phyloP scores from a whole-genome alignment of 2,113 vertebrate genomes.

The Bos indicus region DNA sequence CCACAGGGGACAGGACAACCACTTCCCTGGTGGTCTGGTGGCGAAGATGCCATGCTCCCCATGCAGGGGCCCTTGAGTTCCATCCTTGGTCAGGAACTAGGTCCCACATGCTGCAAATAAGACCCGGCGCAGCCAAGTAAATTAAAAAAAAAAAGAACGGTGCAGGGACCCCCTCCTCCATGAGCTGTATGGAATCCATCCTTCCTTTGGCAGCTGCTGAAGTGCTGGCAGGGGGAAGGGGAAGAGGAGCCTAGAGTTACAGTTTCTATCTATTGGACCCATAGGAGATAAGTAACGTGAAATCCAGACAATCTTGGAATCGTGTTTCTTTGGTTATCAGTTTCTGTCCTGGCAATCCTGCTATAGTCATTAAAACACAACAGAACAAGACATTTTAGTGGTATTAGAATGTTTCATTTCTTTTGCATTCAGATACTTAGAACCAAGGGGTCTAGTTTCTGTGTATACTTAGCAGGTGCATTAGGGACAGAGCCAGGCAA shows the following conservation, averaged over 20 bases:
- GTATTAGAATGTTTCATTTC: background rate
- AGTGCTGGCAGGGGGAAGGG: background rate
- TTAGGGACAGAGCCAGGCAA: background rate
- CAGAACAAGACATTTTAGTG: background rate
- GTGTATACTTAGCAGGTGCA: background rate
- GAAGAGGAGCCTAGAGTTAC: background rate
- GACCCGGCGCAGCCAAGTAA: background rate
- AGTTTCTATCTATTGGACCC: background rate
- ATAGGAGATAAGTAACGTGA: background rate
- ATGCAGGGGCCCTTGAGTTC: background rate
- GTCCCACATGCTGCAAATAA: background rate
- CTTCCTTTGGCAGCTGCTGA: background rate
- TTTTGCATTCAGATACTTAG: background rate
- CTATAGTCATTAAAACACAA: background rate
- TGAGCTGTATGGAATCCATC: background rate
- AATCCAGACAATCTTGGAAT: background rate
- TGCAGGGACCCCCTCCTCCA: background rate
- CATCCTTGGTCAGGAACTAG: background rate
- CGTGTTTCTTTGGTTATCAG: background rate
- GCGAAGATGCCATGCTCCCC: background rate
- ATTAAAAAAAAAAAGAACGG: background rate
- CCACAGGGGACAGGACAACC: background rate
- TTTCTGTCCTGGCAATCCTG: background rate
- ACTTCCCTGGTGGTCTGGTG: background rate
- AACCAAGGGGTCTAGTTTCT: background rate